phyloP scores from a whole-genome alignment of 2,888 invertebrate genomes.

The Brachypterus glaber region DNA sequence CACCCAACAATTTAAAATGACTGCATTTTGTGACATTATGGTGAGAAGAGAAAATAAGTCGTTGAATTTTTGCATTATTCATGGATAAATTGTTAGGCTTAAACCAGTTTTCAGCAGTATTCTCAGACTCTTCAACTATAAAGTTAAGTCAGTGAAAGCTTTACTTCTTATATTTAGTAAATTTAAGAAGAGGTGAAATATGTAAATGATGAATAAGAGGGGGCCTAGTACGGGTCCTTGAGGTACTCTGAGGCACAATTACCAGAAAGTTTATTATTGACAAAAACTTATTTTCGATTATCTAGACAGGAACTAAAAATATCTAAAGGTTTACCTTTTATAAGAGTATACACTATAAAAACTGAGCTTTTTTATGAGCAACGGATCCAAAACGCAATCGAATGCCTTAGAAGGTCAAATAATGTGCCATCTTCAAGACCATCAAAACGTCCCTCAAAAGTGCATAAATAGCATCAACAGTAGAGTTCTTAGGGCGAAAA shows the following conservation, averaged over 20 bases:
- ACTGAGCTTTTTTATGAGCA: not conserved
- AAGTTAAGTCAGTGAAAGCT: not conserved
- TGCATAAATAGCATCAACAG: not conserved
- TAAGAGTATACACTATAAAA: not conserved
- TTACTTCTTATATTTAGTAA: not conserved
- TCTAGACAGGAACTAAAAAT: not conserved
- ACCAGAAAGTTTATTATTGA: not conserved
- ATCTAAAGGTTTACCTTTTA: constrained; percentile 1
- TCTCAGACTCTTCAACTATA: not conserved
- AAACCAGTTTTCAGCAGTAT: not conserved
- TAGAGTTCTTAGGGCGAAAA: not conserved
- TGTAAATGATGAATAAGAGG: not conserved
- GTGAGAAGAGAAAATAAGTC: not conserved
- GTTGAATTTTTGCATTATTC: not conserved
- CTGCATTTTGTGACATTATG: not conserved
- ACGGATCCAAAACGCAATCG: not conserved
- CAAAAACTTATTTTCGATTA: constrained; percentile 1
- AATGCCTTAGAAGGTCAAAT: constrained; percentile 5
- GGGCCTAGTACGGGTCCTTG: not conserved
- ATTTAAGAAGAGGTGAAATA: not conserved
- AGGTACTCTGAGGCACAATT: not conserved
- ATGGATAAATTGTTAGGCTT: not conserved
- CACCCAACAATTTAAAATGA: not conserved
- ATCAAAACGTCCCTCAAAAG: constrained; percentile 1
- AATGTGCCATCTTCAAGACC: no score